Percentiles rank a stretch among this genome's conserved stretches.
These are phyloP conservation scores for Phaethon lepturus DNA, from an alignment of 2,113 vertebrate genomes.

Conservation along the genomic window DNA sequence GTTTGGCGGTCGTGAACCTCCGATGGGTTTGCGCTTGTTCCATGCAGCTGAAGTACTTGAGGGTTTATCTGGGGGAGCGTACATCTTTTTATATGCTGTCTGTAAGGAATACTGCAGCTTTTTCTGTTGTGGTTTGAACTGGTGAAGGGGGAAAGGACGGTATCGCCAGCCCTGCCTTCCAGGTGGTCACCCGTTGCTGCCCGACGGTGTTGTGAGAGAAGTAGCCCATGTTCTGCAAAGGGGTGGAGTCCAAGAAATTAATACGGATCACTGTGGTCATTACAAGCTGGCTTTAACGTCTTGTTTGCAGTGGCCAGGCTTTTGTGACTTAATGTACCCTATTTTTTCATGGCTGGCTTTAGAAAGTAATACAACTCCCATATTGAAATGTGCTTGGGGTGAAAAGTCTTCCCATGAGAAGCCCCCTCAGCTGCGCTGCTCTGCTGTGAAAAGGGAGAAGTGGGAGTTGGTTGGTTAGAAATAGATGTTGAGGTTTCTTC, in stretches of 20 bases:
- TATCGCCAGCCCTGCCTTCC: not conserved
- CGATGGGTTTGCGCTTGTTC: not conserved
- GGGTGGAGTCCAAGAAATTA: not conserved
- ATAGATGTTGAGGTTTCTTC: not conserved
- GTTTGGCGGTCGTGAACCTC: not conserved
- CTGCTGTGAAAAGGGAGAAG: not conserved
- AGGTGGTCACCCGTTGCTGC: not conserved
- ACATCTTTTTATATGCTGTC: accelerated
- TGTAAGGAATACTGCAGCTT: not conserved
- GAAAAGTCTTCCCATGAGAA: not conserved
- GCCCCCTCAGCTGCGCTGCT: not conserved
- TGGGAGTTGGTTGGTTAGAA: not conserved
- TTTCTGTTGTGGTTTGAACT: not conserved
- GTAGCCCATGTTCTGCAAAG: not conserved
- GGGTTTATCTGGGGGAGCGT: not conserved
- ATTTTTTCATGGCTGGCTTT: not conserved
- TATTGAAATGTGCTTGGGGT: not conserved
- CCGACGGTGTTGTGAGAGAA: accelerated
- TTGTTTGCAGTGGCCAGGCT: accelerated
- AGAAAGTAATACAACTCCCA: not conserved
- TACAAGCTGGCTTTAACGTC: not conserved
- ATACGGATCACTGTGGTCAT: not conserved
- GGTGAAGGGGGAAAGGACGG: not conserved
- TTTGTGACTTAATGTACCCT: not conserved
- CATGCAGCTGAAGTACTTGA: accelerated